phyloP scores from a whole-genome alignment of 2,888 invertebrate species.

The Trachelus troglodyta region DNA sequence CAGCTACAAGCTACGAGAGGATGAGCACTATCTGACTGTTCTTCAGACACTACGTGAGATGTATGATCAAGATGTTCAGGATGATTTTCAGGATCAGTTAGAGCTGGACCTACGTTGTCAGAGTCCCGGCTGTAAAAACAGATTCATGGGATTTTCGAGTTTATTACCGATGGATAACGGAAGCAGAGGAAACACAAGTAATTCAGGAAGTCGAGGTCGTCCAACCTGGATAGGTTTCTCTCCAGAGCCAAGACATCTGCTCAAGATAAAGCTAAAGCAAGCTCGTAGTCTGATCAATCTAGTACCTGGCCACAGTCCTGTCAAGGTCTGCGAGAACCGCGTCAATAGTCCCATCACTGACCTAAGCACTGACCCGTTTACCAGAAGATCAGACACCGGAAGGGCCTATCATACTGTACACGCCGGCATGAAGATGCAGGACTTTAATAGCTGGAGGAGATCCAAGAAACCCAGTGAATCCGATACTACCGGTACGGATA shows the following conservation, averaged over 20 bases:
- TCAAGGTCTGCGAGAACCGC: constrained; percentile 7
- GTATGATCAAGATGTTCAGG: constrained; percentile 9
- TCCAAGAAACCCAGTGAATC: constrained; percentile 4
- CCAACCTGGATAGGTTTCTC: constrained; percentile 1
- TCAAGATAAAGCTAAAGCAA: constrained; percentile 59
- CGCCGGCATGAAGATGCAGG: constrained; percentile 39
- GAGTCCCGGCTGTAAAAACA: neutral
- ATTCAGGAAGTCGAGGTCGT: neutral
- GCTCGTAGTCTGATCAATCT: constrained; percentile 64
- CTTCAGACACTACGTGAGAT: constrained; percentile 10
- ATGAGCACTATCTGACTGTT: constrained; percentile 19
- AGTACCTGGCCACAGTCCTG: constrained; percentile 20
- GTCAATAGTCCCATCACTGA: neutral
- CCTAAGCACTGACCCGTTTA: constrained; percentile 11
- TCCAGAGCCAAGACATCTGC: constrained; percentile 24
- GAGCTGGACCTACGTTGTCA: constrained; percentile 11
- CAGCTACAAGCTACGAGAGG: constrained; percentile 21
- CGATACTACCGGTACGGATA: constrained; percentile 4
- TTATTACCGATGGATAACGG: neutral
- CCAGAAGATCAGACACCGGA: neutral
- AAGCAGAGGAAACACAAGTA: constrained; percentile 4
- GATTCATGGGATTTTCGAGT: neutral
- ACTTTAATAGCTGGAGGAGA: constrained; percentile 7
- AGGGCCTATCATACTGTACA: neutral
- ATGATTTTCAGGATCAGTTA: constrained; percentile 3